Conservation (phyloP, 2,888 invertebrate genomes). For the Sinopyrophorus schimmeli region DNA sequence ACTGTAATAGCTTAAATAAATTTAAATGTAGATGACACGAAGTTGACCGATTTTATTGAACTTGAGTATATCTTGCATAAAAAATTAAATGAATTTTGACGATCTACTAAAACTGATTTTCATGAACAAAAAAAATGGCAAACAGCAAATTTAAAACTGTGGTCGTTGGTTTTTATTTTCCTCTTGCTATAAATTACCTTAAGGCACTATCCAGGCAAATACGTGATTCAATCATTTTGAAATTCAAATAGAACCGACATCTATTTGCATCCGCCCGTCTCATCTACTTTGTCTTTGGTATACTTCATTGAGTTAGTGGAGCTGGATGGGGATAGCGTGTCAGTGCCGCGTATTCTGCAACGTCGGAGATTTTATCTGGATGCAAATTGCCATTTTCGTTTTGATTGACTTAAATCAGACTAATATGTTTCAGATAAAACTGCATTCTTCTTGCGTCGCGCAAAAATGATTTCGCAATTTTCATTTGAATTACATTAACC, state of each 20-base stretch:
- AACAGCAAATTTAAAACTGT: slow-evolving; percentile 13
- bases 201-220: slow-evolving; percentile 40
- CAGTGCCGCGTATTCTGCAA: slow-evolving; percentile 36
- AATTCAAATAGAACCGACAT: slow-evolving; percentile 51
- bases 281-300: slow-evolving; percentile 53
- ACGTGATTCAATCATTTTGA: slow-evolving; percentile 49
- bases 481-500: slow-evolving; percentile 7
- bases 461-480: slow-evolving; percentile 14
- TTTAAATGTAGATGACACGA: too few relatives aligned
- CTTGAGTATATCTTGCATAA: too few relatives aligned
- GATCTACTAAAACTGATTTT: neutral
- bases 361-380: slow-evolving; percentile 36
- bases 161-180: slow-evolving; percentile 27
- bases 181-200: slow-evolving; percentile 30
- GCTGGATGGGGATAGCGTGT: slow-evolving; percentile 42
- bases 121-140: slow-evolving; percentile 2
- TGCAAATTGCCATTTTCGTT: slow-evolving; percentile 29
- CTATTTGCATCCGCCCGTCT: slow-evolving; percentile 52
- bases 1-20: too few relatives aligned
- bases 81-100: too few relatives aligned
- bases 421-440: slow-evolving; percentile 27
- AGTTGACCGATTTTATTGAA: too few relatives aligned
- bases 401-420: slow-evolving; percentile 30
- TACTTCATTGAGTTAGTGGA: slow-evolving; percentile 50
- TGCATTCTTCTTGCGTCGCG: slow-evolving; percentile 16